Conservation (phyloP, 2,888 invertebrate genomes). For the Lochmaea crataegi region DNA sequence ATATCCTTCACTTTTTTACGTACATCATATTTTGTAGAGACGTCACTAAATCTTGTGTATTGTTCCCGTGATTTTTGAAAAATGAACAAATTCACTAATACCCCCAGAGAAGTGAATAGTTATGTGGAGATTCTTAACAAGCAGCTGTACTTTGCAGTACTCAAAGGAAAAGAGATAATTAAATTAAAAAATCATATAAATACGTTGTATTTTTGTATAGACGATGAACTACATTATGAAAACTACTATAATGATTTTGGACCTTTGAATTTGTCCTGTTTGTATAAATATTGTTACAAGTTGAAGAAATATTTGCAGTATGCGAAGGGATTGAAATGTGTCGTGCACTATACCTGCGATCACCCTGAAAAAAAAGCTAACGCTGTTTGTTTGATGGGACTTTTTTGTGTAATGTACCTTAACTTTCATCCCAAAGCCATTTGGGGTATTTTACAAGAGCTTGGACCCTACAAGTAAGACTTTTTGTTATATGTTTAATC, state of each 20-base stretch:
- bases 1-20: conserved; percentile 48
- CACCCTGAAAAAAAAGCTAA: conserved; percentile 84
- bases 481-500: background rate
- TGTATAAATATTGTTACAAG: conserved; percentile 85
- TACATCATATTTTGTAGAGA: conserved; percentile 48
- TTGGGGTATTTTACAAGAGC: conserved; percentile 71
- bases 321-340: conserved; percentile 74
- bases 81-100: conserved; percentile 45
- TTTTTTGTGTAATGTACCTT: conserved; percentile 81
- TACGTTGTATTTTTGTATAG: conserved; percentile 82
- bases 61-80: conserved; percentile 44
- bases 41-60: conserved; percentile 44
- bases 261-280: conserved; percentile 86
- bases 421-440: conserved; percentile 78
- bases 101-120: conserved; percentile 56
- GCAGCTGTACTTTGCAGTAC: conserved; percentile 79
- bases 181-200: conserved; percentile 74
- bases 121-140: conserved; percentile 60
- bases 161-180: conserved; percentile 72
- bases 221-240: conserved; percentile 82
- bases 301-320: conserved; percentile 79
- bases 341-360: conserved; percentile 84
- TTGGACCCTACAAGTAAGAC: conserved; percentile 64
- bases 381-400: conserved; percentile 87
- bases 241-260: conserved; percentile 93